Percentiles rank a stretch among this genome's conserved stretches.
phyloP scores from a whole-genome alignment of 2,113 vertebrate species.

The Entelurus aequoreus region DNA sequence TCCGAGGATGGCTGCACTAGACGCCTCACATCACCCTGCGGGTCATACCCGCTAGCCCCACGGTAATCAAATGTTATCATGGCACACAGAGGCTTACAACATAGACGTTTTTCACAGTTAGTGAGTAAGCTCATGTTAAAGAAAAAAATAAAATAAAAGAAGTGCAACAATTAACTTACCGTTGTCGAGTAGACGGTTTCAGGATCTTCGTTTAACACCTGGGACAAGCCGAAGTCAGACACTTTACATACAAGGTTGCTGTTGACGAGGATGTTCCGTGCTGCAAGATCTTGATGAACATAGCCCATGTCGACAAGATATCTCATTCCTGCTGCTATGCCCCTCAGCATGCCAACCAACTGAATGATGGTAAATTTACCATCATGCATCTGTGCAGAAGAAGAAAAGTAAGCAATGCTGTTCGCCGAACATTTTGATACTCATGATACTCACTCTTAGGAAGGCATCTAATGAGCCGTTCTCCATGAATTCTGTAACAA shows the following conservation, averaged over 20 bases:
- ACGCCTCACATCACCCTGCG: too few relatives aligned
- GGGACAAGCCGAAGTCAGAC: constrained; percentile 95
- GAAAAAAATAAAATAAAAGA: too few relatives aligned
- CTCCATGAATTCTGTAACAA: constrained; percentile 99
- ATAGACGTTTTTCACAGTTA: too few relatives aligned
- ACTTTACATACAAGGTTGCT: constrained; percentile 99
- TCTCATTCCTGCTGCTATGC: constrained; percentile 96
- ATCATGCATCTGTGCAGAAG: constrained; percentile 83
- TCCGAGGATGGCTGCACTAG: too few relatives aligned
- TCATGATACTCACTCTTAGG: constrained; percentile 84
- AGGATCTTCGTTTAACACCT: constrained; percentile 96
- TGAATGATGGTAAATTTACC: constrained; percentile 98
- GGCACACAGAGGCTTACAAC: too few relatives aligned
- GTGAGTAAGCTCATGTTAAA: too few relatives aligned
- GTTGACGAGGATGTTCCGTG: constrained; percentile 97
- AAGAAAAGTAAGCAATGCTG: constrained; percentile 41
- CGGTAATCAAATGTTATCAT: too few relatives aligned
- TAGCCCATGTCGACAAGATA: constrained; percentile 98
- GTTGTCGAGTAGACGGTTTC: constrained; percentile 98
- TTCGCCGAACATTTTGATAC: constrained; percentile 10
- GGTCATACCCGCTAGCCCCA: too few relatives aligned
- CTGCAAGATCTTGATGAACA: constrained; percentile 94
- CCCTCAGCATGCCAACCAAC: constrained; percentile 95
- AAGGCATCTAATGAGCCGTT: constrained; percentile 96
- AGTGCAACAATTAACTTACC: constrained; percentile 76